Evolutionary conservation across 1,140 invertebrate genomes (phyloP).

Genomic region (Schlechtendalia chinensis): DNA sequence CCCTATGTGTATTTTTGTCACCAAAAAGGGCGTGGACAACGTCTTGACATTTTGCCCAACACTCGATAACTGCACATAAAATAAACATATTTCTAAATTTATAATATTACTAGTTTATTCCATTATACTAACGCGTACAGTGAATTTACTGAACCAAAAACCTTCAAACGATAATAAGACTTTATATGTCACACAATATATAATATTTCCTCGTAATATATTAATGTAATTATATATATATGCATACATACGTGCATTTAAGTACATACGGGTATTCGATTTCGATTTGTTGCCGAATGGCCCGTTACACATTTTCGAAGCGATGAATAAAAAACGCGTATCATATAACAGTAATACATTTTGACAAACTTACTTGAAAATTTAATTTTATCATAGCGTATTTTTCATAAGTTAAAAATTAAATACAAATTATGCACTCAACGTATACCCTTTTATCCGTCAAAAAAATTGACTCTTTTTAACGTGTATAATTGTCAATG

Average conservation of each 20-base stretch:
- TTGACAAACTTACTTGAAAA: too few species aligned
- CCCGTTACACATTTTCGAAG: too few species aligned
- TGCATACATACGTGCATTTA: background rate
- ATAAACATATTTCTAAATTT: constrained; percentile 26
- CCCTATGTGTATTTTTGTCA: constrained; percentile 21
- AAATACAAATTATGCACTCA: too few species aligned
- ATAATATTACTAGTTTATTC: constrained; percentile 7
- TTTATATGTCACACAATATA: background rate
- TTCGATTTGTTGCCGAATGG: background rate
- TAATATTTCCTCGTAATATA: background rate
- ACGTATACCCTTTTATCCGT: too few species aligned
- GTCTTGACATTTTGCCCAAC: constrained; percentile 25
- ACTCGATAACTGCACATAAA: constrained; percentile 1
- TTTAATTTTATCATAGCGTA: too few species aligned
- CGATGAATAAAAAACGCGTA: too few species aligned
- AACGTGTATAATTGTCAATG: too few species aligned
- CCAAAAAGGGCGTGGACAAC: constrained; percentile 13
- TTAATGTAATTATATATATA: too few species aligned
- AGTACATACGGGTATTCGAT: background rate
- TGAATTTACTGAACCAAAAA: constrained; percentile 15
- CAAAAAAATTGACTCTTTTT: too few species aligned
- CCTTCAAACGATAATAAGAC: background rate
- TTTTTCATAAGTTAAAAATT: too few species aligned
- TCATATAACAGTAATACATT: too few species aligned
- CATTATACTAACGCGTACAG: background rate